Conservation (phyloP, 1,140 invertebrate genomes). For the Leguminivora glycinivorella region DNA sequence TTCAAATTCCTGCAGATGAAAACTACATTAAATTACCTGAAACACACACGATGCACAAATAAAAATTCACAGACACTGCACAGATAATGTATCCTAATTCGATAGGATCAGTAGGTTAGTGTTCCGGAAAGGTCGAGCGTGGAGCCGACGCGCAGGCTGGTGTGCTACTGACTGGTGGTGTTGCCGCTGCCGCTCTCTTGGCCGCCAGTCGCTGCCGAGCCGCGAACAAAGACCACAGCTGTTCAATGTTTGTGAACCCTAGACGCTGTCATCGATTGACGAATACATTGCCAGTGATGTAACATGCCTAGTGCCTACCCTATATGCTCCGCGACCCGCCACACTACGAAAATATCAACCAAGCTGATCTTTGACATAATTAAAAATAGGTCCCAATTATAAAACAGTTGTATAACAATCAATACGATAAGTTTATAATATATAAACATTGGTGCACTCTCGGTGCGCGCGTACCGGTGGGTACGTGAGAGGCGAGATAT, state of each 20-base stretch:
- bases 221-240: constrained; percentile 68
- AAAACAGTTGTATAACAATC: constrained; percentile 9
- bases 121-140: neutral
- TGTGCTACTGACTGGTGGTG: constrained; percentile 40
- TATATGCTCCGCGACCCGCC: neutral
- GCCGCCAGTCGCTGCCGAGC: constrained; percentile 30
- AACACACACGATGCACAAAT: neutral
- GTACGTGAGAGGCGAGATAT: constrained; percentile 45
- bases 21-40: constrained; percentile 17
- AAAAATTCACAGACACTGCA: constrained; percentile 23
- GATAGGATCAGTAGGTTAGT: constrained; percentile 7
- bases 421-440: constrained; percentile 19
- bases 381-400: constrained; percentile 7
- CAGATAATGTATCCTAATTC: constrained; percentile 8
- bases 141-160: constrained; percentile 13
- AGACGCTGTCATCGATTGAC: constrained; percentile 57
- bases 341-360: neutral
- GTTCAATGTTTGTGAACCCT: constrained; percentile 69
- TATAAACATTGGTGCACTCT: constrained; percentile 49
- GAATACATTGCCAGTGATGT: constrained; percentile 38
- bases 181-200: constrained; percentile 7
- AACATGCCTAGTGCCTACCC: constrained; percentile 11
- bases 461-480: constrained; percentile 57
- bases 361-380: constrained; percentile 10
- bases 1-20: neutral